Conservation (phyloP, 1,140 invertebrate genomes). For the Leptinotarsa defecta region DNA sequence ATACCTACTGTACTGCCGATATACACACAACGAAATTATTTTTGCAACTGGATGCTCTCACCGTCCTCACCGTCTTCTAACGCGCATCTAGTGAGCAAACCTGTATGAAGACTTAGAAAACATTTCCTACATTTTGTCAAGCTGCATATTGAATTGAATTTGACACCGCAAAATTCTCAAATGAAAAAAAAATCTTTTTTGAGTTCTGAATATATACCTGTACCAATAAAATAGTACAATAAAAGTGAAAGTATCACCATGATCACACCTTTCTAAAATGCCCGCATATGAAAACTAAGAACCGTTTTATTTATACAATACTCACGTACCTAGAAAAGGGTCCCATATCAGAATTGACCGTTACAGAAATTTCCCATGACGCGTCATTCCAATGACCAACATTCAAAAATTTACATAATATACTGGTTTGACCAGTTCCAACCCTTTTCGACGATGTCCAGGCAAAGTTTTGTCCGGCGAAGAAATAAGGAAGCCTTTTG, state of each 20-base stretch:
- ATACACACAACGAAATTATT: no score
- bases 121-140: no score
- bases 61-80: no score
- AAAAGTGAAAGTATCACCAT: not conserved
- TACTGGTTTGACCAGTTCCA: conserved; percentile 32
- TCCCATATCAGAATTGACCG: conserved; percentile 29
- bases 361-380: conserved; percentile 26
- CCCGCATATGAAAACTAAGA: not conserved
- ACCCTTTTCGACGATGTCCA: conserved; percentile 28
- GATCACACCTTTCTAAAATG: not conserved
- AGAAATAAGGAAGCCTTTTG: conserved; percentile 30
- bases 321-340: conserved; percentile 6
- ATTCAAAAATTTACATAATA: conserved; percentile 31
- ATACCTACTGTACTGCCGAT: no score
- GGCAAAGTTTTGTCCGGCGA: conserved; percentile 26
- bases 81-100: no score
- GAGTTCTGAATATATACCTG: no score
- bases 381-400: conserved; percentile 25
- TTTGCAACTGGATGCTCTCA: no score
- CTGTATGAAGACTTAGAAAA: no score
- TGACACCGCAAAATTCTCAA: no score
- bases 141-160: no score
- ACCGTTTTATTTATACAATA: conserved; percentile 6
- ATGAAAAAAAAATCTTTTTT: no score
- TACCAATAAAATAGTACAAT: not conserved